phyloP scores from a whole-genome alignment of 2,113 vertebrate genomes.

The Loxodonta africana region DNA sequence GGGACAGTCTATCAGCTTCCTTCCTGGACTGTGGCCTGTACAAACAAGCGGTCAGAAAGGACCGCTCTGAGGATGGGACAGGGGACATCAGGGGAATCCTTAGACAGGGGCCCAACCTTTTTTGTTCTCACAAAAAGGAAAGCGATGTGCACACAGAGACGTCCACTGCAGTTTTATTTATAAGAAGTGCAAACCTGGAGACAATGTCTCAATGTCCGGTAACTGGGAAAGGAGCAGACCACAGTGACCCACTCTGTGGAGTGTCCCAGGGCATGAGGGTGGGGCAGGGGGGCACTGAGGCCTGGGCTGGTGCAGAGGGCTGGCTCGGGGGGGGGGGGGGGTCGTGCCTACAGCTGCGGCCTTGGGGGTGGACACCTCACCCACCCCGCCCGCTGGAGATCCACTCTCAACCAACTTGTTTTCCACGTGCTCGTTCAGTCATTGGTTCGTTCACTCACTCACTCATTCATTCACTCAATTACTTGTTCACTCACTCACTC shows the following conservation, averaged over 20 bases:
- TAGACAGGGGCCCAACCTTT: conserved; percentile 42
- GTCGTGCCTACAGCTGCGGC: background rate
- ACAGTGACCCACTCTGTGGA: background rate
- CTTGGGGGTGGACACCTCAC: background rate
- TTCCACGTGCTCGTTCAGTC: background rate
- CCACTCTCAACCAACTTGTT: background rate
- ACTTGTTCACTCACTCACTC: background rate
- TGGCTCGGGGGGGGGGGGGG: background rate
- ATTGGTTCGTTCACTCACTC: too few relatives aligned
- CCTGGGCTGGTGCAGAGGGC: background rate
- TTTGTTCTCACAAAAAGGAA: conserved; percentile 78
- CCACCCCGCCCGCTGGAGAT: background rate
- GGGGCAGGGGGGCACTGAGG: background rate
- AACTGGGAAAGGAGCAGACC: background rate
- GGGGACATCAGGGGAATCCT: conserved; percentile 25
- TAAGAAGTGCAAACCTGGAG: conserved; percentile 75
- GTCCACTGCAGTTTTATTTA: conserved; percentile 83
- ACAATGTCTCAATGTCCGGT: conserved; percentile 51
- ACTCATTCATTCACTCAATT: too few relatives aligned
- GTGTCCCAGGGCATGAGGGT: background rate
- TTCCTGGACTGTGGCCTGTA: conserved; percentile 64
- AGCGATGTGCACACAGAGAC: conserved; percentile 83
- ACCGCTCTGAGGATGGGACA: conserved; percentile 41
- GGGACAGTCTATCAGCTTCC: conserved; percentile 67
- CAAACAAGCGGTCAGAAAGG: conserved; percentile 70